Evolutionary conservation across 1,140 invertebrate species (phyloP).

Genomic region (Odontomachus brunneus): DNA sequence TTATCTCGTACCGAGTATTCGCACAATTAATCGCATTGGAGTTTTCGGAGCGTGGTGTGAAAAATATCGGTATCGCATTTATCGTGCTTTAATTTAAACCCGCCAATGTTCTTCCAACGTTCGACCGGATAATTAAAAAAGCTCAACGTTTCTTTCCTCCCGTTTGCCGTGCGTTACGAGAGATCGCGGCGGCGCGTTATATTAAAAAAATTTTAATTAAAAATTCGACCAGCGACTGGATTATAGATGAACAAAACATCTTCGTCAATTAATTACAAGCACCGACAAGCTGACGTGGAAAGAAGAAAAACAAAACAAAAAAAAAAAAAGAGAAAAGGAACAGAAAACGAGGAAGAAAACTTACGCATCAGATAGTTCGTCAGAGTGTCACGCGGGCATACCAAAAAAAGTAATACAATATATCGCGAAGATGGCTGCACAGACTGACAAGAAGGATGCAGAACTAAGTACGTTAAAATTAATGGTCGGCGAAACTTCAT

Average conservation of each 20-base stretch:
- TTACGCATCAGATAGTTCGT: slow-evolving; percentile 56
- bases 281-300: slow-evolving; percentile 37
- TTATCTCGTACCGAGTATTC: slow-evolving; percentile 33
- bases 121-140: slow-evolving; percentile 58
- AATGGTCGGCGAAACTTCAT: slow-evolving; percentile 69
- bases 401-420: slow-evolving; percentile 59
- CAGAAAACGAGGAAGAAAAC: slow-evolving; percentile 8
- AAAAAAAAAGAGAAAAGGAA: no score
- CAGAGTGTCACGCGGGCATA: slow-evolving; percentile 30
- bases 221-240: slow-evolving; percentile 51
- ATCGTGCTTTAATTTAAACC: slow-evolving; percentile 55
- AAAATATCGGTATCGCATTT: slow-evolving; percentile 52
- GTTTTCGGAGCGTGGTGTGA: slow-evolving; percentile 32
- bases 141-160: slow-evolving; percentile 32
- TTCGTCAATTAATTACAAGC: slow-evolving; percentile 70
- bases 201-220: slow-evolving; percentile 66
- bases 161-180: slow-evolving; percentile 8
- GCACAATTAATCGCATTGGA: slow-evolving; percentile 47
- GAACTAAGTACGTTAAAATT: slow-evolving; percentile 68
- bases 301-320: slow-evolving; percentile 42
- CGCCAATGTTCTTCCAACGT: slow-evolving; percentile 53
- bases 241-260: slow-evolving; percentile 54
- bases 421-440: slow-evolving; percentile 66
- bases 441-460: slow-evolving; percentile 64
- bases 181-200: slow-evolving; percentile 35